Percentiles rank a stretch among this genome's conserved stretches.
These are phyloP conservation scores for Drosophila repletoides DNA, from an alignment of 1,140 invertebrate species.

Conservation along the genomic window DNA sequence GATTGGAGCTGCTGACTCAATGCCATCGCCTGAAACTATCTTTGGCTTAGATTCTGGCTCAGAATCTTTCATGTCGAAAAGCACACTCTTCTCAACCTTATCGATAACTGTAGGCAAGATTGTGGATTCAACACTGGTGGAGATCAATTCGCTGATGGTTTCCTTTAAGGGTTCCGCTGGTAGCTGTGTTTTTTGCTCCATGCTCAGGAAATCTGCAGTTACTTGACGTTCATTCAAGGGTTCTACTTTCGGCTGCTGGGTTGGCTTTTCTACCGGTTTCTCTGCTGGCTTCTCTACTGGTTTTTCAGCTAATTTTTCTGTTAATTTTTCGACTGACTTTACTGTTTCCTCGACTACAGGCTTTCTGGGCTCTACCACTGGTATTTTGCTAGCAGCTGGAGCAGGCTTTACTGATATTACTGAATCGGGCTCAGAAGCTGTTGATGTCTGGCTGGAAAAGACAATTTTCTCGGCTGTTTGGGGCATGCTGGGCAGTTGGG, in stretches of 20 bases:
- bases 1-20: slow-evolving; percentile 69
- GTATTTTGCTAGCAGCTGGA: slow-evolving; percentile 54
- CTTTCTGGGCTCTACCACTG: slow-evolving; percentile 49
- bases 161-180: slow-evolving; percentile 13
- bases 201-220: slow-evolving; percentile 65
- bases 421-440: slow-evolving; percentile 52
- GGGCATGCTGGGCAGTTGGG: slow-evolving; percentile 48
- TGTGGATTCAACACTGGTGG: slow-evolving; percentile 10
- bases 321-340: slow-evolving; percentile 23
- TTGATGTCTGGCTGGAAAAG: slow-evolving; percentile 52
- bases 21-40: slow-evolving; percentile 50
- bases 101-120: slow-evolving; percentile 6
- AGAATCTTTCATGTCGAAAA: no score
- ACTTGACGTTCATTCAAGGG: slow-evolving; percentile 48
- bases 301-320: slow-evolving; percentile 8
- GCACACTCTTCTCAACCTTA: neutral
- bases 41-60: slow-evolving; percentile 3
- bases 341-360: slow-evolving; percentile 31
- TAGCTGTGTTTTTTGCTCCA: slow-evolving; percentile 62
- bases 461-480: slow-evolving; percentile 25
- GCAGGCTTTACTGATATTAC: slow-evolving; percentile 42
- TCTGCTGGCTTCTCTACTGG: slow-evolving; percentile 4
- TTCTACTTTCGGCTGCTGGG: slow-evolving; percentile 9
- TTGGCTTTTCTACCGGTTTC: slow-evolving; percentile 20
- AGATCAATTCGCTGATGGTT: slow-evolving; percentile 2